Percentiles rank a stretch among this genome's conserved stretches.
phyloP scores from a whole-genome alignment of 2,113 vertebrate genomes.

The Odocoileus hemionus region DNA sequence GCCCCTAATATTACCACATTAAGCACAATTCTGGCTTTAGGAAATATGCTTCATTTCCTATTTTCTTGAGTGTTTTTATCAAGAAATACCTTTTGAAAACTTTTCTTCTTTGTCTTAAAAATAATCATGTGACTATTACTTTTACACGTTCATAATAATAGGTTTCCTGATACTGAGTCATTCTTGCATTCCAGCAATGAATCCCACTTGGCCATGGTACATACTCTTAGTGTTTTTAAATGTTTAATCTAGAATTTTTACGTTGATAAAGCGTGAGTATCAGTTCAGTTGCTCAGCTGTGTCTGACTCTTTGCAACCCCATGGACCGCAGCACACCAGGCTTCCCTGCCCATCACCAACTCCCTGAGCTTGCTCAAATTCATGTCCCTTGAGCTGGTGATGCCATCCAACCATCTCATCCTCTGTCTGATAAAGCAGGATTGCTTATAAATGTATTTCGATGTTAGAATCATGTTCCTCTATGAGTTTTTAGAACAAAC shows the following conservation, averaged over 20 bases:
- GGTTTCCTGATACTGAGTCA: neutral
- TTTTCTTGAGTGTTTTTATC: neutral
- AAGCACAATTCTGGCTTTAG: neutral
- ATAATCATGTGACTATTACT: neutral
- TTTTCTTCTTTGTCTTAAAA: neutral
- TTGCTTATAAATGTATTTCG: neutral
- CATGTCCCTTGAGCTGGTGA: no score
- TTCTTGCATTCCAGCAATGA: neutral
- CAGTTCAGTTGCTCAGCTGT: no score
- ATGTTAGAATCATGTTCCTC: neutral
- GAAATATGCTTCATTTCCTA: neutral
- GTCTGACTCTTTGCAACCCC: no score
- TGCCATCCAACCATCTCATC: no score
- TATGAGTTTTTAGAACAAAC: neutral
- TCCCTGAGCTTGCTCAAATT: no score
- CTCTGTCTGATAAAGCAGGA: no score
- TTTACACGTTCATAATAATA: neutral
- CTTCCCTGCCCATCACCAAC: no score
- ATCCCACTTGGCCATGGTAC: neutral
- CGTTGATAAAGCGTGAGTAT: neutral
- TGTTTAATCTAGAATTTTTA: neutral
- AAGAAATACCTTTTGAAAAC: neutral
- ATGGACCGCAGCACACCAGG: no score
- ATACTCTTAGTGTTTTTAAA: constrained; percentile 3
- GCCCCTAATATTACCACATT: neutral